Evolutionary conservation across 2,797 vertebrate genomes (phyloP), one percentile per base, ranked within the genome.

Genomic region (Clarias platycephalus): DNA sequence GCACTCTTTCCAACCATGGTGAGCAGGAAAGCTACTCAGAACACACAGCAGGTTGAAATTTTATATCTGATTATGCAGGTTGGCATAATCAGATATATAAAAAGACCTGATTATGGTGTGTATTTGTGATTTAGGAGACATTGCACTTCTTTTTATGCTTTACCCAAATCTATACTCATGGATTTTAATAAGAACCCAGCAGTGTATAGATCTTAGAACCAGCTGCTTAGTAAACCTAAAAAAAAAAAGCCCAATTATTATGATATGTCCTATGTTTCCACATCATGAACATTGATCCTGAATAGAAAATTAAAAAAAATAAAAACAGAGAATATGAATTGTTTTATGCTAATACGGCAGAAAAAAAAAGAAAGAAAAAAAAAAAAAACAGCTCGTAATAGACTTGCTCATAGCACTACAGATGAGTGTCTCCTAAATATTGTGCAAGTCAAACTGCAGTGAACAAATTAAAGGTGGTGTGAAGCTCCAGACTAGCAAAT

Each of bases 401-500:
- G 72, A 28, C 49, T 75, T 58, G 55, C 28, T 76, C 26, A 24
- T 58, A 76, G 28, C 74, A 60, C 57, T 13, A 60, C 31, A 60
- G 10, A 58, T 5, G 20, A 24, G 20, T 60, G 20, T 77, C 55
- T 76, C 26, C 28, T 34, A 58, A 57, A 58, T 34, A 58, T 76
- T 58, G 31, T 75, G 72, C 72, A 75, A 75, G 49, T 57, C 55
- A 77, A 76, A 76, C 53, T 58, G 20, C 75, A 40, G 31, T 31
- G 60, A 62, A 78, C 31, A 78, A 78, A 78, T 40, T 24, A 77
- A 77, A 77, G 31, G 55, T 24, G 18, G 49, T 75, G 53, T 77
- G 34, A 62, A 40, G 76, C 22, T 18, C 24, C 76, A 78, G 76
- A n/a, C 57, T 13, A 16, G 31, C 31, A 40, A 18, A 78, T 78